Base-by-base conservation (phyloP, 2,888 invertebrate species). In the Leptopilina syphax region DNA sequence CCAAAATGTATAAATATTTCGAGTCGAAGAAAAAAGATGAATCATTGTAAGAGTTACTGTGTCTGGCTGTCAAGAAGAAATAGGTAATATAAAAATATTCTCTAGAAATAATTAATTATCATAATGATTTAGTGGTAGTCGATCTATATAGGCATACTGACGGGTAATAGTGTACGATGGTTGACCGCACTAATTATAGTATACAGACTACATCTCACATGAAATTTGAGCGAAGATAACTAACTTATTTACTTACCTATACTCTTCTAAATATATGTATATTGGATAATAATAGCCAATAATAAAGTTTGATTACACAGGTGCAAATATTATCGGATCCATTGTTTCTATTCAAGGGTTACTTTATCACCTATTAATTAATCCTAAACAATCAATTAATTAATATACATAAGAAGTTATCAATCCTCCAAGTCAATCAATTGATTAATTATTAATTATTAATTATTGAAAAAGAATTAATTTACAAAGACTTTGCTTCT, bases 161-260 rank as follows among this genome's bases (percentile, higher is more conserved):
- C 73, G n/a, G 34, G 57, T 34, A 18, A n/a, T 57, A 50, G 67
- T 50, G 77, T 57, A 41, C 41, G 67, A 57, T 60, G 66, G 67
- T 60, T 78, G 78, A 78, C 78, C 78, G 78, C 78, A 78, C 78
- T 78, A 78, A 78, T 78, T 78, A 78, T 78, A 78, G 65, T 73
- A 73, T 50, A 50, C 73, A 54, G 24, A 27, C 54, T 70, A 27
- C 54, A 57, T 57, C 73, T 73, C 34, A 73, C 73, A 57, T 73
- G 73, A 73, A 73, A 73, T 73, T 73, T 73, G 57, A 73, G 73
- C 34, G 73, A 73, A 54, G 73, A 73, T 73, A 73, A 57, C 73
- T 57, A 60, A 73, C 57, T 73, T 57, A 73, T 41, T 34, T 73
- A 57, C 54, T 73, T 34, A 34, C 34, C 57, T 73, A 54, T 73